Evolutionary conservation across 1,140 invertebrate species (phyloP), one percentile per base, ranked within the genome.

Genomic region (Saxidomus purpurata): DNA sequence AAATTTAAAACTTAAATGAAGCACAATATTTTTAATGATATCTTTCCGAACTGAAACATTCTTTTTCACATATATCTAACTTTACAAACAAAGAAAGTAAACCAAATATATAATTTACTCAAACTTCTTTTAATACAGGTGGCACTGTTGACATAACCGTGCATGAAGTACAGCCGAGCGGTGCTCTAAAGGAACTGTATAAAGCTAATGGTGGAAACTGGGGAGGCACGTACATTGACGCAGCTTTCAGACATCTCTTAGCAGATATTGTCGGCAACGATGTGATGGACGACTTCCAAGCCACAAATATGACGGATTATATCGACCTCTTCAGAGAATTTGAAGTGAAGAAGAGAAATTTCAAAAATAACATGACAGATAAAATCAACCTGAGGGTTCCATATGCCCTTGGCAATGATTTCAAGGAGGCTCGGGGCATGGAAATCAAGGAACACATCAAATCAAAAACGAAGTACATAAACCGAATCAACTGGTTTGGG

Each of bases 61-160:
- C n/a, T n/a, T n/a, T n/a, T n/a, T n/a, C n/a, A n/a, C n/a, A n/a
- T n/a, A n/a, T n/a, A n/a, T n/a, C n/a, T n/a, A n/a, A n/a, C n/a
- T n/a, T n/a, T n/a, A n/a, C n/a, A n/a, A n/a, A n/a, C n/a, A n/a
- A n/a, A n/a, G n/a, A n/a, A n/a, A n/a, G n/a, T n/a, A n/a, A n/a
- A n/a, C n/a, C n/a, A n/a, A n/a, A n/a, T n/a, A n/a, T n/a, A n/a
- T n/a, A n/a, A n/a, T n/a, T n/a, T n/a, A n/a, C n/a, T n/a, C n/a
- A n/a, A n/a, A n/a, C n/a, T n/a, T n/a, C n/a, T n/a, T n/a, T n/a
- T n/a, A n/a, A n/a, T 63, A n/a, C 38, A 87, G 85, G 85, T 31
- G 85, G 85, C 8, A 87, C 85, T 28, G 43, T 87, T 17, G 85
- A 87, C 49, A 87, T 87, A 34, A 87, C 85, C 9, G 85, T 87